phyloP scores from a whole-genome alignment of 92 coral and sea anemone genomes.

The Palythoa grandiflora region DNA sequence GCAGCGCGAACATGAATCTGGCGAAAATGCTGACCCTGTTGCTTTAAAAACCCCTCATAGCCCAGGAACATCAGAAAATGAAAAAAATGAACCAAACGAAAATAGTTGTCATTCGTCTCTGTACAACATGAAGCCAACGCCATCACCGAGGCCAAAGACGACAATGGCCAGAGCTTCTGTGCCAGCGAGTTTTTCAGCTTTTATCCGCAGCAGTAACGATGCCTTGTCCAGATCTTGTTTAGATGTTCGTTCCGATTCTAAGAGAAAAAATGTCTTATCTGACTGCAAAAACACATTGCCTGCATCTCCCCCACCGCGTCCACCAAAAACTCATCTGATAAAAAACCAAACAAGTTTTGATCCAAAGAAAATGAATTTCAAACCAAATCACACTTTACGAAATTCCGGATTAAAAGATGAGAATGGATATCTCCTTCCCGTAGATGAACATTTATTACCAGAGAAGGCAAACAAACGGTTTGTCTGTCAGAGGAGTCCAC shows the following conservation, averaged over 20 bases:
- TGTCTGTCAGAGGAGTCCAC: not conserved
- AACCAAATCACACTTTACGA: not conserved
- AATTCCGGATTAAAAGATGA: not conserved
- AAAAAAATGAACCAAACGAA: not conserved
- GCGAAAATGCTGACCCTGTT: not conserved
- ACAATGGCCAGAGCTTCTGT: not conserved
- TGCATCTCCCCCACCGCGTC: slow-evolving; percentile 1
- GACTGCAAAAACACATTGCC: not conserved
- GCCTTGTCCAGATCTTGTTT: not conserved
- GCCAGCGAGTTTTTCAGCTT: not conserved
- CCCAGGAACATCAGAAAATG: not conserved
- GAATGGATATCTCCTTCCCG: not conserved
- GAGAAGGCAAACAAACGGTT: too few relatives aligned
- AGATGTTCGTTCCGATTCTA: not conserved
- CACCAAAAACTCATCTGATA: not conserved
- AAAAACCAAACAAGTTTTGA: not conserved
- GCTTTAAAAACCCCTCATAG: not conserved
- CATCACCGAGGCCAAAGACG: not conserved
- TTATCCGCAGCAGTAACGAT: not conserved
- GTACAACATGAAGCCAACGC: not conserved
- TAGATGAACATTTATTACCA: not conserved
- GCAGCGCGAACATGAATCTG: not conserved
- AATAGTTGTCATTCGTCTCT: not conserved
- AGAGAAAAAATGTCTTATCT: not conserved
- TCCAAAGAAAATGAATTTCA: not conserved